Conservation (phyloP, 2,888 invertebrate genomes). For the Cantharis rufa region DNA sequence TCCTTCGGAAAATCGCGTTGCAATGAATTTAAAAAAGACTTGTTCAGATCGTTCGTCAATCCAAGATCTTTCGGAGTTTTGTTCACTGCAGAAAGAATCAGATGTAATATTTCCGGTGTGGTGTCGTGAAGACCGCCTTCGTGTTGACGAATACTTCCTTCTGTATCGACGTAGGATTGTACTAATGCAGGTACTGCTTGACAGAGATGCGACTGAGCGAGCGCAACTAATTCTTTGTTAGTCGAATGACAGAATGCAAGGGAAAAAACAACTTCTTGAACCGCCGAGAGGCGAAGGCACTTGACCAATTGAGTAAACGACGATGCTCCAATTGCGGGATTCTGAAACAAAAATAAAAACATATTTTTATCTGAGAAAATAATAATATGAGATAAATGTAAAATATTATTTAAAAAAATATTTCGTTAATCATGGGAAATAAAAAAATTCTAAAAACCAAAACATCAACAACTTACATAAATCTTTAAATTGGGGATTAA, state of each 20-base stretch:
- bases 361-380: not conserved
- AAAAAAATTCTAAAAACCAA: no score
- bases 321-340: constrained; percentile 76
- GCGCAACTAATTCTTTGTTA: constrained; percentile 72
- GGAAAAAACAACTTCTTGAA: constrained; percentile 91
- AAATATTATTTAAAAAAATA: no score
- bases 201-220: constrained; percentile 79
- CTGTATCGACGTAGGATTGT: constrained; percentile 83
- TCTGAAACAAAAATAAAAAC: constrained; percentile 60
- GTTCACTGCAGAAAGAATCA: constrained; percentile 69
- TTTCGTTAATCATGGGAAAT: no score
- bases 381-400: not conserved
- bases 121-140: constrained; percentile 89
- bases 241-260: constrained; percentile 82
- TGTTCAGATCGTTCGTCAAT: constrained; percentile 73
- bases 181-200: constrained; percentile 83
- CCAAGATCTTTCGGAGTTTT: constrained; percentile 65
- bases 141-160: constrained; percentile 69
- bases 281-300: constrained; percentile 81
- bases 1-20: constrained; percentile 87
- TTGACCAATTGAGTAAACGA: constrained; percentile 84
- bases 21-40: constrained; percentile 79
- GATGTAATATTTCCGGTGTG: constrained; percentile 85
- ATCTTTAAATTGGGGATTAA: no score
- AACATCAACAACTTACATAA: no score